Base-by-base conservation (phyloP, 2,113 vertebrate genomes). In the Bolborhynchus lineola region DNA sequence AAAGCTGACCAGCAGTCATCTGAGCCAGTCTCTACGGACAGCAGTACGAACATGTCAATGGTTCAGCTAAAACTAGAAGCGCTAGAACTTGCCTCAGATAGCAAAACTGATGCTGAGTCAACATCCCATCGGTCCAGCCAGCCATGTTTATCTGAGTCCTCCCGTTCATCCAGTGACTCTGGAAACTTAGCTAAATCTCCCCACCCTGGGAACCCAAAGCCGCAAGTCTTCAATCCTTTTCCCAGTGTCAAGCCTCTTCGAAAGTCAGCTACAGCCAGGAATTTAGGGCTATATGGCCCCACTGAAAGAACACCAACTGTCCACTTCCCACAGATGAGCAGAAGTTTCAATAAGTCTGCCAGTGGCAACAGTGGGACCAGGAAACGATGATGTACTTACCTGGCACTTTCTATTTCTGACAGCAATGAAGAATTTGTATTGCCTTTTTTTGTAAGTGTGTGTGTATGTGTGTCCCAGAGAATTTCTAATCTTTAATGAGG, bases 301-400 rank as follows among this genome's bases (percentile, higher is more conserved):
- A 99, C 98, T 3, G 98, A 99, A 71, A 98, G 99, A 96, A 99
- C 99, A 0, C 99, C 99, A 16, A 98, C 98, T 1, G 98, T 99
- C 59, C 98, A 99, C 93, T 99, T 99, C 76, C 99, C 99, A 23
- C 99, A 99, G 41, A 98, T 99, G 98, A 99, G 98, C 98, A 98
- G 97, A 95, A 98, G 98, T 93, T 97, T 99, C 90, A 98, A 41
- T 96, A 98, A 97, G 52, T 49, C 98, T 9, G 85, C 96, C 13
- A 93, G 93, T 20, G 97, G 98, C 16, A 98, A 69, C 50, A 96
- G 97, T 1, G 88, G 97, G 64, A 97, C 98, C 49, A 98, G 98
- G 64, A 99, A 98, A 90, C 98, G 98, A 70, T 99, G 98, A 98
- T 95, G 9, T 70, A 49, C 41, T 50, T 50, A 8, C 37, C 2